Evolutionary conservation across 2,113 vertebrate species (phyloP).

Genomic region (Hippocampus abdominalis): DNA sequence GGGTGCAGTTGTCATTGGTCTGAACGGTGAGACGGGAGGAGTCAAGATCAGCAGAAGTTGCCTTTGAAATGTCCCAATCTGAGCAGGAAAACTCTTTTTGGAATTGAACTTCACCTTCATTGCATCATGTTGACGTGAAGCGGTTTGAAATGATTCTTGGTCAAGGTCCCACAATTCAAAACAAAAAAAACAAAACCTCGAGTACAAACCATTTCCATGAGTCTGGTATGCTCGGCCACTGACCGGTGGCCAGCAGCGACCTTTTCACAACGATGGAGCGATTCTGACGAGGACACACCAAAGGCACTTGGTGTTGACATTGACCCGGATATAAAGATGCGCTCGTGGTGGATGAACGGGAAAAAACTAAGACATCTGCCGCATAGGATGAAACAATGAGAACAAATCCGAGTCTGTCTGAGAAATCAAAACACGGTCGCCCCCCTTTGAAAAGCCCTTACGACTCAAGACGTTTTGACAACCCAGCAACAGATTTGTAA

Average conservation of each 20-base stretch:
- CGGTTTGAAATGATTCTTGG: not conserved
- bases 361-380: constrained; percentile 32
- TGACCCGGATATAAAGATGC: not conserved
- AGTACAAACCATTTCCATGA: too few species aligned
- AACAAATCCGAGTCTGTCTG: not conserved
- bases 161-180: not conserved
- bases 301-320: not conserved
- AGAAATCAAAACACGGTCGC: constrained; percentile 28
- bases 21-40: not conserved
- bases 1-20: not conserved
- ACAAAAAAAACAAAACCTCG: too few species aligned
- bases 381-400: not conserved
- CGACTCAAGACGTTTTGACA: constrained; percentile 61
- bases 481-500: constrained; percentile 50
- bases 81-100: not conserved
- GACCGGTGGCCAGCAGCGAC: too few species aligned
- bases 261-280: too few species aligned
- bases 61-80: not conserved
- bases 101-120: not conserved
- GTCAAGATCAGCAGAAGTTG: not conserved
- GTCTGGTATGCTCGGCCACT: not conserved
- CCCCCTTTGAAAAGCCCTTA: constrained; percentile 64
- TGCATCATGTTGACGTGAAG: not conserved
- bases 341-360: constrained; percentile 7
- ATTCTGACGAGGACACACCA: not conserved